Base-by-base conservation (phyloP, 2,797 vertebrate species). In the Pipistrellus pygmaeus region DNA sequence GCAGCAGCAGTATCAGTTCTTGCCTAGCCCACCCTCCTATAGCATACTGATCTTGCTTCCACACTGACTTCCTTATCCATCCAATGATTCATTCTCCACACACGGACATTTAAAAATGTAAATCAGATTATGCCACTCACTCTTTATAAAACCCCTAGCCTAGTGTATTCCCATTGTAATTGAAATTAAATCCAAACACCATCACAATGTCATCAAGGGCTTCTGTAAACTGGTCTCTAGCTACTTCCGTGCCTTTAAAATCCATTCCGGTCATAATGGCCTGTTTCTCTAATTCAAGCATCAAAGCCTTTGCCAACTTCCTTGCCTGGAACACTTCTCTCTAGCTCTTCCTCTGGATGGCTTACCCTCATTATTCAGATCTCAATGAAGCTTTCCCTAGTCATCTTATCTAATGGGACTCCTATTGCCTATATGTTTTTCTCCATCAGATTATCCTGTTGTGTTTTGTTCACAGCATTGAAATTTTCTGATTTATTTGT, bases 391-490 rank as follows among this genome's bases (percentile, higher is more conserved):
- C 3, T n/a, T n/a, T 84, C 46, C 46, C 35, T 76, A 20, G 35
- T 66, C 73, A 53, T 71, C 41, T 64, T 51, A 62, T 32, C 44
- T 72, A 64, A 72, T 44, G 53, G 53, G 68, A 30, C 20, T 53
- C 44, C 32, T 21, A 44, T 51, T 25, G 80, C 25, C 44, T 86
- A 23, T 38, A 23, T 72, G 41, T n/a, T 68, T 78, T 90, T 82
- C 18, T 64, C 53, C 72, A 60, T 64, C 55, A 87, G 6, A 76
- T 68, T 46, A 44, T 46, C 30, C 38, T 76, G 21, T 48, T 60
- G 35, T 84, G 75, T 84, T 66, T 92, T 80, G 66, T 80, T 53
- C 44, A 81, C 23, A 72, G 53, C 53, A 72, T 18, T 72, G 84
- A 80, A 51, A 72, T 80, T 41, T n/a, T 62, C 48, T 85, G 69